Percentiles rank a stretch among this genome's conserved stretches.
Conservation (phyloP, 2,888 invertebrate genomes). For the Thyatira batis region DNA sequence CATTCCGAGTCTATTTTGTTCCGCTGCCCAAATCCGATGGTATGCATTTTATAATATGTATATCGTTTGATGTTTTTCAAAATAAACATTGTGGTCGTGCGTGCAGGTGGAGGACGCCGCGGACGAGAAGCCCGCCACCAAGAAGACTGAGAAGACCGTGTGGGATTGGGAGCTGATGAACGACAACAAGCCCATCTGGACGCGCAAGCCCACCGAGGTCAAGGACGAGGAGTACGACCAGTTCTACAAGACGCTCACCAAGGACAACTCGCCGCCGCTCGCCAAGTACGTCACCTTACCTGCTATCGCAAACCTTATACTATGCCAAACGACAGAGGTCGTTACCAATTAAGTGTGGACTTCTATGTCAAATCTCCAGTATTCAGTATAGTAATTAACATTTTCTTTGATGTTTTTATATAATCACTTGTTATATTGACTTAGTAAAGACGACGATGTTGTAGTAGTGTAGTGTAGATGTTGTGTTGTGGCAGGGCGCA, state of each 20-base stretch:
- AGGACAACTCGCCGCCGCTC: conserved; percentile 92
- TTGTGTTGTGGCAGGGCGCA: conserved; percentile 84
- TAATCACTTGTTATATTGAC: no score
- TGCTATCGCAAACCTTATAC: no score
- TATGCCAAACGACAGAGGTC: no score
- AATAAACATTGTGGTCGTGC: conserved; percentile 60
- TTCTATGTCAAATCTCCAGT: no score
- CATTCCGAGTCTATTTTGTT: no score
- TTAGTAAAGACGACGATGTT: no score
- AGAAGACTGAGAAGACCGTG: conserved; percentile 96
- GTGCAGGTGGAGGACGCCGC: conserved; percentile 88
- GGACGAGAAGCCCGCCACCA: conserved; percentile 83
- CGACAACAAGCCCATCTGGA: conserved; percentile 99
- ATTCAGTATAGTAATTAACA: no score
- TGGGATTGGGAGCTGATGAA: conserved; percentile 99
- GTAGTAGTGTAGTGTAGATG: no score
- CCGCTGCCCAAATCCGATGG: background rate
- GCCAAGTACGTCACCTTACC: conserved; percentile 74
- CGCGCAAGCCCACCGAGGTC: conserved; percentile 93
- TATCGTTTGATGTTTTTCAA: no score
- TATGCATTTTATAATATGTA: no score
- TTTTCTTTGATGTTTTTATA: no score
- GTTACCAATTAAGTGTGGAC: no score
- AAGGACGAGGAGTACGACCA: conserved; percentile 94
- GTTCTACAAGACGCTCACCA: conserved; percentile 97